A percentile compares a stretch with the other conserved stretches of the same genome.
Evolutionary conservation across 2,888 invertebrate species (phyloP).

Genomic region (Rhaphigaster nebulosa): DNA sequence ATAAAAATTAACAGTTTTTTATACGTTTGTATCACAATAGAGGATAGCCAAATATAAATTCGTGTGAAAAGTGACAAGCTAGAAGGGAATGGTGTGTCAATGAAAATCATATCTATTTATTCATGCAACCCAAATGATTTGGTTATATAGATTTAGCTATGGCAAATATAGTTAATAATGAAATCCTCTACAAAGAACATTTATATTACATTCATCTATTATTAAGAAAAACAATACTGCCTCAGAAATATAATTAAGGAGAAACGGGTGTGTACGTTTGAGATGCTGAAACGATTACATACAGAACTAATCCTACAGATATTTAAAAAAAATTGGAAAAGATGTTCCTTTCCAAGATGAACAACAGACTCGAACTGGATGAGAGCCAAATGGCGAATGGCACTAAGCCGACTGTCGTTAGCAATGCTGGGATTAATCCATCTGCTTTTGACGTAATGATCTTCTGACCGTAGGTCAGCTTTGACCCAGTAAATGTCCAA

Average conservation of each 20-base stretch:
- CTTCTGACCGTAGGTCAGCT: neutral
- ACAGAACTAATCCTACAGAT: neutral
- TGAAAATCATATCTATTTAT: too few species aligned
- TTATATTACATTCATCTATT: neutral
- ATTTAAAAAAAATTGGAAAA: slow-evolving; percentile 2
- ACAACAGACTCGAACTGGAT: slow-evolving; percentile 16
- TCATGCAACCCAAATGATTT: too few species aligned
- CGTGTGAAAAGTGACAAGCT: too few species aligned
- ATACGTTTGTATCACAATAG: too few species aligned
- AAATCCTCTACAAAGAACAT: neutral
- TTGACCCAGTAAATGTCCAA: neutral
- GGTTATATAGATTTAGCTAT: too few species aligned
- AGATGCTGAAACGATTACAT: neutral
- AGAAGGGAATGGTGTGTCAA: too few species aligned
- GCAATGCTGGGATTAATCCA: slow-evolving; percentile 14
- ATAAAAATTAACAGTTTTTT: too few species aligned
- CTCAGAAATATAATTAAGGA: neutral
- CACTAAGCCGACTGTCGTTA: slow-evolving; percentile 24
- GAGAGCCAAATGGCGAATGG: slow-evolving; percentile 7
- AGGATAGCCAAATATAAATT: too few species aligned
- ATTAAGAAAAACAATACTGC: neutral
- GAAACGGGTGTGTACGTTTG: neutral
- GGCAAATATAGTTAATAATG: neutral
- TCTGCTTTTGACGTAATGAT: slow-evolving; percentile 21
- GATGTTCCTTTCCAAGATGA: neutral